phyloP scores from a whole-genome alignment of 2,113 vertebrate species.

The Catharus bicknelli region DNA sequence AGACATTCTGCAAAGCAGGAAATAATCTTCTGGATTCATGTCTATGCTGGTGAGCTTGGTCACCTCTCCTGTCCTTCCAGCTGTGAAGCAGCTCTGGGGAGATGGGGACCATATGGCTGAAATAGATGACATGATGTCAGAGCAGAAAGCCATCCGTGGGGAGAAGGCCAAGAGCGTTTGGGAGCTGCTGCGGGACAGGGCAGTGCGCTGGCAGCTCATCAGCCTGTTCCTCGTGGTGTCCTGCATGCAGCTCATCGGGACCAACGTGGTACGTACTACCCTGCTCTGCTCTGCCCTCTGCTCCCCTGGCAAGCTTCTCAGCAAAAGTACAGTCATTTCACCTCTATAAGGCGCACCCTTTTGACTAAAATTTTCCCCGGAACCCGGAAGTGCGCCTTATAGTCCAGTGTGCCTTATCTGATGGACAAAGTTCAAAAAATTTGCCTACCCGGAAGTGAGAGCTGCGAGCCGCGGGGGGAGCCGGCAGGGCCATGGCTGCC shows the following conservation, averaged over 20 bases:
- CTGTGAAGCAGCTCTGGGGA: constrained; percentile 78
- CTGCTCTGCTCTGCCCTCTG: background rate
- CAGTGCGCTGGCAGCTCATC: constrained; percentile 54
- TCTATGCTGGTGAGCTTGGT: background rate
- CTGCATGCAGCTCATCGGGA: constrained; percentile 15
- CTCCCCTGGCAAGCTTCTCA: background rate
- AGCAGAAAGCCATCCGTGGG: constrained; percentile 63
- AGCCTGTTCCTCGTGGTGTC: constrained; percentile 17
- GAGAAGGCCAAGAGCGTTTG: constrained; percentile 56
- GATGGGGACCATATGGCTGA: constrained; percentile 68
- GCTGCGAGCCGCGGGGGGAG: no score
- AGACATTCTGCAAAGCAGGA: background rate
- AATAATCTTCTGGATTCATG: background rate
- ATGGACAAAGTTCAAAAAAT: no score
- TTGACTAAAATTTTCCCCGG: no score
- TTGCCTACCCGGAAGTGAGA: no score
- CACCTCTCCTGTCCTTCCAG: constrained; percentile 49
- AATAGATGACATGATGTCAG: constrained; percentile 80
- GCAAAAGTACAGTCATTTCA: no score
- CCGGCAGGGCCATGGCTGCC: no score
- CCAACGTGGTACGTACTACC: background rate
- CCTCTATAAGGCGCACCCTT: no score
- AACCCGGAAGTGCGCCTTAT: no score
- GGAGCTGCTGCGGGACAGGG: constrained; percentile 71
- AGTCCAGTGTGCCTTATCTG: no score